These are phyloP conservation scores for Pantherophis alleghaniensis DNA, from an alignment of 2,797 vertebrate genomes.

Conservation along the genomic window DNA sequence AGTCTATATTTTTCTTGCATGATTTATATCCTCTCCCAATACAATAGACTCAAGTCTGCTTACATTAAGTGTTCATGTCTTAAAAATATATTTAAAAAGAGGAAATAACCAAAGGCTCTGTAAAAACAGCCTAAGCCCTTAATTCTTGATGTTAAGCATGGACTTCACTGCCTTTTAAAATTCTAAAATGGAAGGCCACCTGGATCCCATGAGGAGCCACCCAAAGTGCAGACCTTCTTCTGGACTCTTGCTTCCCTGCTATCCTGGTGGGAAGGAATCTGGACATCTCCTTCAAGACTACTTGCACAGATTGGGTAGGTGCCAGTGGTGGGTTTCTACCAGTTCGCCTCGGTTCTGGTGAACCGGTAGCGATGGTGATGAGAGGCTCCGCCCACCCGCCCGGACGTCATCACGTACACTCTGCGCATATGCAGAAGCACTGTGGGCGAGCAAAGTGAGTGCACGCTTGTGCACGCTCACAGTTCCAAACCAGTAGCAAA, in stretches of 20 bases:
- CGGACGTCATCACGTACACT: no score
- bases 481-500: no score
- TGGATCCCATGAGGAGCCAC: not conserved
- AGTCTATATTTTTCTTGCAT: not conserved
- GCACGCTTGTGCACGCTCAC: no score
- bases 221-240: not conserved
- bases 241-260: not conserved
- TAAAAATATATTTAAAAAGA: not conserved
- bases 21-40: not conserved
- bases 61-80: not conserved
- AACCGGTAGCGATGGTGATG: no score
- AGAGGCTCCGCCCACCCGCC: no score
- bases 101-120: not conserved
- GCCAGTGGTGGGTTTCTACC: no score
- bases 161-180: not conserved
- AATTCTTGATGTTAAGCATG: not conserved
- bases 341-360: no score
- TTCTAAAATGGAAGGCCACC: not conserved
- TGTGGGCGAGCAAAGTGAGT: no score
- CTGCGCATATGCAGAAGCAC: no score
- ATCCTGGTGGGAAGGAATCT: not conserved
- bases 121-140: not conserved
- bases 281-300: not conserved
- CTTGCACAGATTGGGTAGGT: not conserved
- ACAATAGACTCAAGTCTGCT: not conserved